Evolutionary conservation across 2,797 vertebrate genomes (phyloP).

Genomic region (Simalia tracyae): DNA sequence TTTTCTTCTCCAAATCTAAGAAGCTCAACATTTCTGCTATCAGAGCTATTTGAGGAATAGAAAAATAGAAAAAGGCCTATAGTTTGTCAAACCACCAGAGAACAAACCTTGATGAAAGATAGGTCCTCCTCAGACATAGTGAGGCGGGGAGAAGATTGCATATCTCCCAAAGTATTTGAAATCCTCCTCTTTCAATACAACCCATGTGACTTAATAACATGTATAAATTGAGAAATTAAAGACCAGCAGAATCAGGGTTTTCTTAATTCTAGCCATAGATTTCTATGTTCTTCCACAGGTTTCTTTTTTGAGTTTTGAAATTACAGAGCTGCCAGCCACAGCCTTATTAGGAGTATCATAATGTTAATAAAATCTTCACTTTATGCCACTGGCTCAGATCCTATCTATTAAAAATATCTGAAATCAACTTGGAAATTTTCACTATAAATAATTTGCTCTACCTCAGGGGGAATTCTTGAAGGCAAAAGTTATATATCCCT

Average conservation of each 20-base stretch:
- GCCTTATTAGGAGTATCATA: not conserved
- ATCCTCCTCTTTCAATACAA: not conserved
- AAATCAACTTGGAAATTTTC: not conserved
- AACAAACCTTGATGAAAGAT: not conserved
- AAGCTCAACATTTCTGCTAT: not conserved
- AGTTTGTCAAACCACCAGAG: not conserved
- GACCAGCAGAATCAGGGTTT: not conserved
- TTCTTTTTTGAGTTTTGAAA: not conserved
- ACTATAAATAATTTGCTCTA: not conserved
- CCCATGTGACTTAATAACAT: not conserved
- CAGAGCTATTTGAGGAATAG: not conserved
- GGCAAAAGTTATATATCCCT: not conserved
- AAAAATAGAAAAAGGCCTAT: not conserved
- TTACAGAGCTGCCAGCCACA: not conserved
- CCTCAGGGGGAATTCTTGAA: not conserved
- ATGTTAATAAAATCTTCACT: not conserved
- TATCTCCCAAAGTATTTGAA: not conserved
- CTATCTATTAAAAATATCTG: not conserved
- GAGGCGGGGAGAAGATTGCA: not conserved
- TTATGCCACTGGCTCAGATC: slow-evolving; percentile 1
- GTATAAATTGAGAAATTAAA: not conserved
- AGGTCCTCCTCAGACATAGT: not conserved
- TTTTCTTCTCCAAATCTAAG: not conserved
- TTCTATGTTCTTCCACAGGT: not conserved
- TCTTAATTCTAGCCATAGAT: not conserved